Base-by-base conservation (phyloP, 2,113 vertebrate species). In the Rissa tridactyla region DNA sequence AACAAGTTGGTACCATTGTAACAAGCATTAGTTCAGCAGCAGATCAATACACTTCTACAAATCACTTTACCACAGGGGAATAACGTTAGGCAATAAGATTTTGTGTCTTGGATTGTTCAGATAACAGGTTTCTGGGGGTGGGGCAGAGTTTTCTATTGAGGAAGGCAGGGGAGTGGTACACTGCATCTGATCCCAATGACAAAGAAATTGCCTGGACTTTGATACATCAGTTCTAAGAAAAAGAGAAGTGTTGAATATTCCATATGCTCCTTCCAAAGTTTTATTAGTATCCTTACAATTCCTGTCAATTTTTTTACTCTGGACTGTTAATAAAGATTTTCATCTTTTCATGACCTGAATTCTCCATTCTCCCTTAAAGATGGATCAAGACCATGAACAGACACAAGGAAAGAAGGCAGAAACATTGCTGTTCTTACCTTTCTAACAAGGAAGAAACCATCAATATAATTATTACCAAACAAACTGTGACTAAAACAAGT, bases 311-410 rank as follows among this genome's bases (percentile, higher is more conserved):
- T 64, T 68, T 60, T 72, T 15, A 40, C 19, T 80, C 38, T 78
- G 47, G 92, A 34, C 47, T 78, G 68, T 60, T 73, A 88, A 78
- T 8, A 60, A 54, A 72, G 34, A 51, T 40, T 82, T 61, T 36
- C 4, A 82, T 34, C 47, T 88, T 82, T 81, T 84, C 54, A 72
- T 32, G 22, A 34, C 12, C 36, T 70, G 22, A 94, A 66, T 83
- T 93, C 32, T 86, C 22, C n/a, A 38, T 46, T 86, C 36, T 76
- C 32, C 36, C 44, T 82, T 70, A 44, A 49, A 60, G 34, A 69
- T 0, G 0, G 57, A 89, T 65, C 29, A 89, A 82, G 58, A 61
- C 13, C 0, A 0, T 21, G 18, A 95, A 83, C 7, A 73, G 44
- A 85, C 32, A 83, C 15, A 34, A 44, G 46, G 55, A 62, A 84